Evolutionary conservation across 1,140 invertebrate genomes (phyloP).

Genomic region (Triops longicaudatus): DNA sequence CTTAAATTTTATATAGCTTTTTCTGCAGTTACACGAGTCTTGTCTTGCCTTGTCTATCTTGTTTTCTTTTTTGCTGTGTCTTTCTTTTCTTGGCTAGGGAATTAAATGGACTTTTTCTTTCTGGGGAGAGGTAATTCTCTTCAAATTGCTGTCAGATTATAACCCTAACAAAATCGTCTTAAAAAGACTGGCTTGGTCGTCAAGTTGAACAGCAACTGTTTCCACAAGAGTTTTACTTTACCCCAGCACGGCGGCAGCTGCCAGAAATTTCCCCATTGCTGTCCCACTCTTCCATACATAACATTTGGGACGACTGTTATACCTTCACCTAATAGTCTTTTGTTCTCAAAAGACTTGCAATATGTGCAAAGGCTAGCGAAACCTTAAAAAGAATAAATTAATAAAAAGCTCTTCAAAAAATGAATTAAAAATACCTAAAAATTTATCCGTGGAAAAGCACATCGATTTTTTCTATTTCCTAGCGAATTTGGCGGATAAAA

Average conservation of each 20-base stretch:
- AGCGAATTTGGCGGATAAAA: no score
- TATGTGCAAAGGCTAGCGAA: not conserved
- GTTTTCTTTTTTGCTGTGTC: no score
- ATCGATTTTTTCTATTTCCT: no score
- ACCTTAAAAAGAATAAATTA: not conserved
- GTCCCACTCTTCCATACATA: not conserved
- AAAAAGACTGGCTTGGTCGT: conserved; percentile 1
- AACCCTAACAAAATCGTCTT: not conserved
- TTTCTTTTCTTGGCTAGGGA: no score
- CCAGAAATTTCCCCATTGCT: not conserved
- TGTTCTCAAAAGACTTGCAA: not conserved
- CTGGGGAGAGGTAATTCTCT: not conserved
- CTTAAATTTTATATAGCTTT: no score
- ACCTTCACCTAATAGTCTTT: not conserved
- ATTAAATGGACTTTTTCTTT: not conserved
- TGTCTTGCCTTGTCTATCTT: no score
- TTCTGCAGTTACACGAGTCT: no score
- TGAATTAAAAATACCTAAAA: no score
- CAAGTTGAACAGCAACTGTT: not conserved
- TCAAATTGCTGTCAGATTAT: conserved; percentile 15
- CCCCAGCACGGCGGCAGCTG: not conserved
- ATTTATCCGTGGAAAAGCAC: no score
- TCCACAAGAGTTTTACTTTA: not conserved
- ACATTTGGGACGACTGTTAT: not conserved
- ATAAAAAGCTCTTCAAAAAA: no score